These are phyloP conservation scores for Strigamia maritima DNA, from an alignment of 2,888 invertebrate species.

Conservation along the genomic window DNA sequence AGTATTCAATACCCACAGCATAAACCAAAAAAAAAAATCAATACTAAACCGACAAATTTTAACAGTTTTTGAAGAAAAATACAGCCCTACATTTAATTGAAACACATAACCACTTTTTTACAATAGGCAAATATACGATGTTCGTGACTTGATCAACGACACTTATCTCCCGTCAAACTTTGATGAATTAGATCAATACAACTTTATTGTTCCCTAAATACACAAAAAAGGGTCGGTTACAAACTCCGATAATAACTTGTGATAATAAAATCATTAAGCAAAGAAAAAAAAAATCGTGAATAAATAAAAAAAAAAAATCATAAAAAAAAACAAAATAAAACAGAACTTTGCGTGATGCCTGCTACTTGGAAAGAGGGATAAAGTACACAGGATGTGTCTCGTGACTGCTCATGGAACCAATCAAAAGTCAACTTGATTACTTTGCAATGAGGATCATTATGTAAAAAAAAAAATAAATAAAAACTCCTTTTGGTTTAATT, in stretches of 20 bases:
- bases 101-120: neutral
- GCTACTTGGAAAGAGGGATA: slow-evolving; percentile 14
- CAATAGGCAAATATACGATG: neutral
- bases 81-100: neutral
- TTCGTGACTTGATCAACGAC: slow-evolving; percentile 2
- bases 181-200: slow-evolving; percentile 31
- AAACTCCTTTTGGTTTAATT: neutral
- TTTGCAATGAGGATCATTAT: slow-evolving; percentile 30
- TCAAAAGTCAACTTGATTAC: slow-evolving; percentile 24
- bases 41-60: no score
- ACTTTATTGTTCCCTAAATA: slow-evolving; percentile 25
- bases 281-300: neutral
- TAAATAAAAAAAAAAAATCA: neutral
- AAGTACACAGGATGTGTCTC: slow-evolving; percentile 30
- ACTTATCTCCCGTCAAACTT: slow-evolving; percentile 9
- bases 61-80: no score
- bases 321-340: neutral
- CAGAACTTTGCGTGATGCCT: slow-evolving; percentile 13
- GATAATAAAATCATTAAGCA: slow-evolving; percentile 26
- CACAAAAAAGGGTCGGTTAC: slow-evolving; percentile 25
- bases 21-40: neutral
- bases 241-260: slow-evolving; percentile 10
- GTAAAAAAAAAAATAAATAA: neutral
- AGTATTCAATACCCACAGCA: neutral
- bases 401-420: slow-evolving; percentile 28